Conservation (phyloP, 2,797 vertebrate genomes). For the Notamacropus eugenii region DNA sequence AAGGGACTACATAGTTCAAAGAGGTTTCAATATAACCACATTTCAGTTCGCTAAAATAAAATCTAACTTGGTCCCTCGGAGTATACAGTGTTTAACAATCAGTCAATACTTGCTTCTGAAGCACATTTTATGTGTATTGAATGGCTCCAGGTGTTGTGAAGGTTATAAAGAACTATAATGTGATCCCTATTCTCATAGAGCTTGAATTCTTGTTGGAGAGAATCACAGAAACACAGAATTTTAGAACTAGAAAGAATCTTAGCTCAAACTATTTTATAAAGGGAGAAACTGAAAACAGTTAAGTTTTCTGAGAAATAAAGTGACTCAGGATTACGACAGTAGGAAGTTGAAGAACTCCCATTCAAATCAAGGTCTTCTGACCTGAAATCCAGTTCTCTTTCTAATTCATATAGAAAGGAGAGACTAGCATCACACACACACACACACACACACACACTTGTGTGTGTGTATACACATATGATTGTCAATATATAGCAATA, state of each 20-base stretch:
- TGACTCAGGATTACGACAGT: background rate
- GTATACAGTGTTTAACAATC: background rate
- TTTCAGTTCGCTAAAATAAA: background rate
- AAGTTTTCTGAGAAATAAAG: background rate
- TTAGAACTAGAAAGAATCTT: background rate
- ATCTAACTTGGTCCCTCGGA: background rate
- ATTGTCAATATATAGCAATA: background rate
- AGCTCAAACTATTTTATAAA: background rate
- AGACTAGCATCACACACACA: background rate
- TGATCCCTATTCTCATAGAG: background rate
- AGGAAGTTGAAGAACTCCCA: background rate
- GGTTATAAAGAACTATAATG: background rate
- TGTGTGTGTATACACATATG: background rate
- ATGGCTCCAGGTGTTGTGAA: background rate
- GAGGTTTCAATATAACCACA: background rate
- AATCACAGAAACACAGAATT: background rate
- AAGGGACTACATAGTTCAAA: background rate
- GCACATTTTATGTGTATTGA: background rate
- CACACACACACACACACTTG: background rate
- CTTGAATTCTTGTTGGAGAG: background rate
- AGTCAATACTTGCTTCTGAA: background rate
- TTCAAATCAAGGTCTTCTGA: background rate
- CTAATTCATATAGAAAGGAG: background rate
- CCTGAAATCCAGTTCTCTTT: background rate
- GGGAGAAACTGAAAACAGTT: background rate